These are phyloP conservation scores for Molossus alvarezi DNA, from an alignment of 2,797 vertebrate species.

Conservation along the genomic window DNA sequence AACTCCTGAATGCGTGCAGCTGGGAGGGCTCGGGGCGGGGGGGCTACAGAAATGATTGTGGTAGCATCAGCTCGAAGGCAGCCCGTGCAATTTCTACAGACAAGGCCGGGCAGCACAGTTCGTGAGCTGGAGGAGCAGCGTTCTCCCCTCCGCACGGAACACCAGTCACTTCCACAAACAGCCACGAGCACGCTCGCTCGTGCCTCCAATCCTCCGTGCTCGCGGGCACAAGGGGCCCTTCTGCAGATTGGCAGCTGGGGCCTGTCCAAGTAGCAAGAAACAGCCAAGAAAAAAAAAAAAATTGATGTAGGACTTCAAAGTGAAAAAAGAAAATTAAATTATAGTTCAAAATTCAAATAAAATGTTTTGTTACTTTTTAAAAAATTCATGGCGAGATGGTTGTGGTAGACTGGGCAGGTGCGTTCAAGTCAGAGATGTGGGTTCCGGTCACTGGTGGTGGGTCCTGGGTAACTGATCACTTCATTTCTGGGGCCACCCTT, in stretches of 20 bases:
- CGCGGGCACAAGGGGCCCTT: constrained; percentile 39
- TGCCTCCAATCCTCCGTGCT: constrained; percentile 62
- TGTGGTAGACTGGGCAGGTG: not conserved
- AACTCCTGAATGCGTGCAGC: not conserved
- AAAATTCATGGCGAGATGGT: not conserved
- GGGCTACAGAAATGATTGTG: constrained; percentile 20
- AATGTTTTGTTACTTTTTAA: not conserved
- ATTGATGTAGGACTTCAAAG: constrained; percentile 65
- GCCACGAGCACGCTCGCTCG: constrained; percentile 62
- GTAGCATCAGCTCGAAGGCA: not conserved
- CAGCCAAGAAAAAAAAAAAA: constrained; percentile 6
- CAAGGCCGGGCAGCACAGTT: constrained; percentile 46
- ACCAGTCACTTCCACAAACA: constrained; percentile 70
- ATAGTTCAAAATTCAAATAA: constrained; percentile 57
- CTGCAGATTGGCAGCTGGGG: constrained; percentile 56
- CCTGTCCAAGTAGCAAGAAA: constrained; percentile 39
- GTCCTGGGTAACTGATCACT: constrained; percentile 12
- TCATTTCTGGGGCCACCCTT: not conserved
- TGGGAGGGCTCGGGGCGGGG: not conserved
- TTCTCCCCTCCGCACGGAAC: not conserved
- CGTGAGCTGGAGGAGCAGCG: constrained; percentile 38
- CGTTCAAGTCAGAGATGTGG: constrained; percentile 26
- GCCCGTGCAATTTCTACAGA: constrained; percentile 71
- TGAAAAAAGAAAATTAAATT: constrained; percentile 51
- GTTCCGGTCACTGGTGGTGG: not conserved